phyloP scores from a whole-genome alignment of 2,888 invertebrate genomes.

The Terebella lapidaria region DNA sequence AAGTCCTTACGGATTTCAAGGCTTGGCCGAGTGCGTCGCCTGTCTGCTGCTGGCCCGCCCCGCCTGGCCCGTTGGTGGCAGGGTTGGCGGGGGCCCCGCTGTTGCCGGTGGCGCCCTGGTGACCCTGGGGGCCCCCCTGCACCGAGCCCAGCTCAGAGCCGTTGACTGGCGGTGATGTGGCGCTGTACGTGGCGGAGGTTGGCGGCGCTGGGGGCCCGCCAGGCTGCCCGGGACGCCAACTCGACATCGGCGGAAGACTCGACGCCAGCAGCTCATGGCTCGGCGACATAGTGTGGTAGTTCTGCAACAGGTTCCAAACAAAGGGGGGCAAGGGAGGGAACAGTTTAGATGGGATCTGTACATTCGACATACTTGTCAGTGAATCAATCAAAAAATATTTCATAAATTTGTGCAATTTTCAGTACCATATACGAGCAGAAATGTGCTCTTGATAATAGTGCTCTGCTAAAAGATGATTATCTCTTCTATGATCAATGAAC shows the following conservation, averaged over 20 bases:
- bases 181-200: neutral
- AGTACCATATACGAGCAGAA: too few relatives aligned
- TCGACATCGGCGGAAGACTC: slow-evolving; percentile 1
- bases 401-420: too few relatives aligned
- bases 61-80: neutral
- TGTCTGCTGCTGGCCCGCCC: neutral
- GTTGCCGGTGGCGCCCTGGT: too few relatives aligned
- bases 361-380: too few relatives aligned
- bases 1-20: too few relatives aligned
- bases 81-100: neutral
- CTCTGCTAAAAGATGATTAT: too few relatives aligned
- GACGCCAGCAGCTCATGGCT: neutral
- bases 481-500: too few relatives aligned
- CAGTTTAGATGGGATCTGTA: too few relatives aligned
- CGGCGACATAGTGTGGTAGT: neutral
- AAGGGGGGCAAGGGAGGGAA: too few relatives aligned
- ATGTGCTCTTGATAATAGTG: too few relatives aligned
- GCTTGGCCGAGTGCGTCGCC: neutral
- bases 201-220: neutral
- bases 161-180: neutral
- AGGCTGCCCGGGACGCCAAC: neutral
- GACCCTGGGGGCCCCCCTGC: too few relatives aligned
- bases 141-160: neutral
- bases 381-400: too few relatives aligned
- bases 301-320: neutral